Base-by-base conservation (phyloP, 2,113 vertebrate species). In the Bagarius yarrelli region DNA sequence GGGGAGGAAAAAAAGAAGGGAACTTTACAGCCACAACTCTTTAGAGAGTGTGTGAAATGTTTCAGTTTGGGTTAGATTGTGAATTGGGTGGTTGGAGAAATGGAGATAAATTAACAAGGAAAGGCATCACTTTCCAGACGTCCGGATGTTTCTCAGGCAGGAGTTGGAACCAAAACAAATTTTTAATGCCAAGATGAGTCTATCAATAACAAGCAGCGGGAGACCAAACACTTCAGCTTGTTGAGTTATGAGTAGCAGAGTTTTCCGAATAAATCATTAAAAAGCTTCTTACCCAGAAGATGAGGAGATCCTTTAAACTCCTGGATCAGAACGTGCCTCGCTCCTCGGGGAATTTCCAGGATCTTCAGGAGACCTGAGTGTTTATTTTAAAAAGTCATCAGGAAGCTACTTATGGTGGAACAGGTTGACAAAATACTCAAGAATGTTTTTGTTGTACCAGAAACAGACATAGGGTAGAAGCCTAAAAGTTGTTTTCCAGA, bases 271-370 rank as follows among this genome's bases (percentile, higher is more conserved):
- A 55, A 79, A 80, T 82, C 60, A 80, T 67, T 70, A 8, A 64
- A 23, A 47, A 71, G 25, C 34, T 36, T 88, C 92, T 89, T 92
- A 99, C 98, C 96, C 0, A 99, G 91, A 85, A 95, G 90, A 83
- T 98, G 96, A 79, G 91, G 85, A 1, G 94, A 94, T 59, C 92
- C 85, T 16, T 93, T 95, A 27, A 94, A 92, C 89, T 98, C 97
- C 80, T 96, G 95, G 87, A 99, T 93, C 73, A 96, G 92, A 66
- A 99, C 92, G 81, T 98, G 97, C 69, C 96, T 92, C 0, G 97
- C 96, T 87, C 96, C 96, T 84, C 91, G 89, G 3, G 97, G 97
- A 84, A 99, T 97, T 90, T 99, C 97, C 87, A 99, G 94, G 91
- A 99, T 98, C 92, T 96, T 98, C 82, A 98, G 84, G 75, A 96